Conservation (phyloP, 1,140 invertebrate species). For the Harlomillsia oculata region DNA sequence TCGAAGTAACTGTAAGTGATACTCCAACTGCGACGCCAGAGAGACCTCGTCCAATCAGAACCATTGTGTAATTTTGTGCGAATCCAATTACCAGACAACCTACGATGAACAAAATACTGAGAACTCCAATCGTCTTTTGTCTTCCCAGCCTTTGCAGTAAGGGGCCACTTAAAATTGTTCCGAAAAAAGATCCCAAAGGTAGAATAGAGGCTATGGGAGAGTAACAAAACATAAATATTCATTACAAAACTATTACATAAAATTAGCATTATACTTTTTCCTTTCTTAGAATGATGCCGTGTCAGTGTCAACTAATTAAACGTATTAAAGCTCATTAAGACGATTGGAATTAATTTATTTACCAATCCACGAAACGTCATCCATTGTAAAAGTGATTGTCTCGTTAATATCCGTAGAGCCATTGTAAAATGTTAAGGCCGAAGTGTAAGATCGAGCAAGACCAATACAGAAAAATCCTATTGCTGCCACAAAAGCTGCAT, state of each 20-base stretch:
- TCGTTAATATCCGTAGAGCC: not conserved
- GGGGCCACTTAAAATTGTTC: constrained; percentile 52
- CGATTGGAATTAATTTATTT: too few species aligned
- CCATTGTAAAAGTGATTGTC: not conserved
- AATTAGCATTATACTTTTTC: not conserved
- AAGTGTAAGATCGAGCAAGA: constrained; percentile 12
- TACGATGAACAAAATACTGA: constrained; percentile 48
- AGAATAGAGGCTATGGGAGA: constrained; percentile 51
- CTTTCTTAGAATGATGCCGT: not conserved
- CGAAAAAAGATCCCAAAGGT: constrained; percentile 55
- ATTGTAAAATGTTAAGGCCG: not conserved
- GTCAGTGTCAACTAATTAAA: not conserved
- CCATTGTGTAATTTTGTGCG: constrained; percentile 46
- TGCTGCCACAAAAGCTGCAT: constrained; percentile 9
- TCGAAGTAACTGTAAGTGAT: constrained; percentile 56
- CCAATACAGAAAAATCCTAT: constrained; percentile 12
- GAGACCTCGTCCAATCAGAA: constrained; percentile 54
- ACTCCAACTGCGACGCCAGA: constrained; percentile 60
- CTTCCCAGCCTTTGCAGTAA: constrained; percentile 55
- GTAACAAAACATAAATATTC: constrained; percentile 2
- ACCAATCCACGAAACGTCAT: constrained; percentile 1
- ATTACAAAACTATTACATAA: not conserved
- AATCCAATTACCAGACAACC: constrained; percentile 56
- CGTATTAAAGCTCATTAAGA: not conserved
- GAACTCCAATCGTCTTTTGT: constrained; percentile 48